Percentiles rank a stretch among this genome's conserved stretches.
Conservation (phyloP, 2,113 vertebrate species). For the Chloroceryle aenea region DNA sequence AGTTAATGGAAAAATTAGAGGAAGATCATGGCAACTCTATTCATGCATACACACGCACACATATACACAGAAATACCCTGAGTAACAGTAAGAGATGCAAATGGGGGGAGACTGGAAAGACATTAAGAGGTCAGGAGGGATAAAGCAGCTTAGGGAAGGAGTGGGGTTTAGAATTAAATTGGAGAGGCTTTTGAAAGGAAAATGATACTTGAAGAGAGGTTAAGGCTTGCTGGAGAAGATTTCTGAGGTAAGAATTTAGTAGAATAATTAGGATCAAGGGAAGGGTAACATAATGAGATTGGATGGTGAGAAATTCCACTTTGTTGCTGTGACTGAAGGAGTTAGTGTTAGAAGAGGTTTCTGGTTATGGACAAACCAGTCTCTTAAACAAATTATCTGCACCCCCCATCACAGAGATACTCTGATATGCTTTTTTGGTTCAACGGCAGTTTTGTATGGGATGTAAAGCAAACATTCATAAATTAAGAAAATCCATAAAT, state of each 20-base stretch:
- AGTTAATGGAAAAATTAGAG: neutral
- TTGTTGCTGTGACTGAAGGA: neutral
- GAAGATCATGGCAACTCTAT: neutral
- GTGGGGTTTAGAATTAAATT: neutral
- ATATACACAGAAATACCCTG: neutral
- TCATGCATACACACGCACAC: neutral
- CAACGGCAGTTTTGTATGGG: neutral
- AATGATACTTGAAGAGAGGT: neutral
- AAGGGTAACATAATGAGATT: conserved; percentile 22
- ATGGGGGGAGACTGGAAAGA: neutral
- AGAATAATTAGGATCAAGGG: conserved; percentile 50
- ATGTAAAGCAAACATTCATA: neutral
- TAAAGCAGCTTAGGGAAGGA: neutral
- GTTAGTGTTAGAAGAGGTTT: neutral
- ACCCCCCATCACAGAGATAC: neutral
- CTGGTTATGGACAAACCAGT: neutral
- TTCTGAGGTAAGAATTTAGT: conserved; percentile 2
- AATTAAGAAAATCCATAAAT: neutral
- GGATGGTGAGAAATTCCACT: conserved; percentile 20
- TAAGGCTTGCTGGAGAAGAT: conserved; percentile 1
- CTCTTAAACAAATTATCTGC: neutral
- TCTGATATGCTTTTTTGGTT: neutral
- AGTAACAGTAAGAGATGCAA: neutral
- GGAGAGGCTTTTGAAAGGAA: conserved; percentile 18
- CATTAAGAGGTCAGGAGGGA: neutral